Evolutionary conservation across 2,888 invertebrate genomes (phyloP).

Genomic region (Sarcophaga rosellei): DNA sequence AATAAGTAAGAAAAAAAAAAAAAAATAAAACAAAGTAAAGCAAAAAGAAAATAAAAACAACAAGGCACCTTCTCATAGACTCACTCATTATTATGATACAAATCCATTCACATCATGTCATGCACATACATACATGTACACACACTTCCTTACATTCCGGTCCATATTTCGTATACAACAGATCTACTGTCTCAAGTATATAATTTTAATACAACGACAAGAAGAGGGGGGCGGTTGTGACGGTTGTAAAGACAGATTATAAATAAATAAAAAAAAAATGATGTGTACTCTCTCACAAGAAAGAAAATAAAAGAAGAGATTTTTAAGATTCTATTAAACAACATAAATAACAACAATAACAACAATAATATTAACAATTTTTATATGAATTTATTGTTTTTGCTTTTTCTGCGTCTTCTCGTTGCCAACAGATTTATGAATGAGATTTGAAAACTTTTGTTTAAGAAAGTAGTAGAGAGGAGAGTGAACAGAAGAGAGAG

Average conservation of each 20-base stretch:
- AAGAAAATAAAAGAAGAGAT: not conserved
- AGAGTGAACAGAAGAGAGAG: not conserved
- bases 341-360: not conserved
- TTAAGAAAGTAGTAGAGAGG: not conserved
- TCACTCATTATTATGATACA: conserved; percentile 37
- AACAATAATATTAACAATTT: not conserved
- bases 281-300: not conserved
- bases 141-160: not conserved
- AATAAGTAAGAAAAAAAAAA: not conserved
- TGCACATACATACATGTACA: not conserved
- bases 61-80: not conserved
- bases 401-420: not conserved
- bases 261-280: not conserved
- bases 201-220: not conserved
- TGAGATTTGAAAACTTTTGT: conserved; percentile 28
- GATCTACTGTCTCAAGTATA: not conserved
- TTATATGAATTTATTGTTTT: not conserved
- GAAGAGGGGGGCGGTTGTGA: not conserved
- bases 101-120: conserved; percentile 41
- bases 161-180: not conserved
- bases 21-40: too few species aligned
- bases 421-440: conserved; percentile 30
- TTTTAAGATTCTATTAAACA: not conserved
- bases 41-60: not conserved
- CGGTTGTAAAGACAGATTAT: not conserved